These are phyloP conservation scores for Notechis scutatus DNA, from an alignment of 2,113 vertebrate genomes.

Conservation along the genomic window DNA sequence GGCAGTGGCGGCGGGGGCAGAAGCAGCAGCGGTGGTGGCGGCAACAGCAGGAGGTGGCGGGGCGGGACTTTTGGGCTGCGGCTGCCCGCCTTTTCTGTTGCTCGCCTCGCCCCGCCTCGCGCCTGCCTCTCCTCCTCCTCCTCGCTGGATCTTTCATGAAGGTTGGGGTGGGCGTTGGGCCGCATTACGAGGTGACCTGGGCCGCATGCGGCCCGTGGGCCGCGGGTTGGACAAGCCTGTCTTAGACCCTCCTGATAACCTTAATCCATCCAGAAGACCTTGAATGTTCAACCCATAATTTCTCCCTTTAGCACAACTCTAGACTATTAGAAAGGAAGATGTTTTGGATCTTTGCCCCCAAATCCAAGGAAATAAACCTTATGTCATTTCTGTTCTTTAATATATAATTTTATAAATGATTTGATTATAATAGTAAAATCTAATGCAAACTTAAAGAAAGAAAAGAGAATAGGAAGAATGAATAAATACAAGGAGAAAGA, in stretches of 20 bases:
- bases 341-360: neutral
- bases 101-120: too few species aligned
- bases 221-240: too few species aligned
- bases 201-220: too few species aligned
- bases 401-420: neutral
- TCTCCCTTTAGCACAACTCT: neutral
- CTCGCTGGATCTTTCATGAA: too few species aligned
- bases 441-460: neutral
- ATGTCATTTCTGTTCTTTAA: neutral
- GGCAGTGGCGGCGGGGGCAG: too few species aligned
- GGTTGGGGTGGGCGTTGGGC: too few species aligned
- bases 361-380: neutral
- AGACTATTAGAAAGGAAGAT: neutral
- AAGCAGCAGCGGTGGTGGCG: too few species aligned
- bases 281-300: neutral
- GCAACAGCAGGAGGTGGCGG: too few species aligned
- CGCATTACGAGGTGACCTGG: too few species aligned
- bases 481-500: neutral
- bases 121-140: too few species aligned
- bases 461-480: neutral
- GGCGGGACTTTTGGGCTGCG: too few species aligned
- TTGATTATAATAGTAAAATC: neutral
- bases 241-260: neutral
- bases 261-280: neutral
- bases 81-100: too few species aligned